A percentile compares a stretch with the other conserved stretches of the same genome.
Evolutionary conservation across 2,888 invertebrate species (phyloP).

Genomic region (Anticlea derivata): DNA sequence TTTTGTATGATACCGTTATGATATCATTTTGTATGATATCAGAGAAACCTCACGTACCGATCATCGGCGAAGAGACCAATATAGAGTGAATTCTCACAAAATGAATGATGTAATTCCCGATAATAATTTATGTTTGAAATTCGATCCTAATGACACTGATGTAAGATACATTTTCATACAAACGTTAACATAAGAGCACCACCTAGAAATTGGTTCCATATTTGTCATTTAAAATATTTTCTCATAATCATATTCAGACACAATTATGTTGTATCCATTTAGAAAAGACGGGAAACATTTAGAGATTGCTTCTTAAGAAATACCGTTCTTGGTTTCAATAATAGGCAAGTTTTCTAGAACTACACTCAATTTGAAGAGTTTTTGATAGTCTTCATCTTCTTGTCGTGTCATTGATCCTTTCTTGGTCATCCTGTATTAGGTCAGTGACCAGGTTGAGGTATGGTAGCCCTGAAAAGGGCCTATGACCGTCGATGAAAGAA

Average conservation of each 20-base stretch:
- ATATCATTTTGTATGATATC: neutral
- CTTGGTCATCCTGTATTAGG: no score
- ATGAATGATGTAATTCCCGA: no score
- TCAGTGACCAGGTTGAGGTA: no score
- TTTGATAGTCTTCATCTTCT: no score
- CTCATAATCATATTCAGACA: conserved; percentile 41
- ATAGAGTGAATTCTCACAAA: neutral
- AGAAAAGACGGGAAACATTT: conserved; percentile 25
- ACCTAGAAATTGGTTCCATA: conserved; percentile 53
- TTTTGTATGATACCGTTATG: neutral
- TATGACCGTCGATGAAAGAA: no score
- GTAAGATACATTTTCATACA: conserved; percentile 26
- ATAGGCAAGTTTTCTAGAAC: neutral
- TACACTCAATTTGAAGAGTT: neutral
- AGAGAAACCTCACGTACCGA: no score
- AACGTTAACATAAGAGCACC: conserved; percentile 49
- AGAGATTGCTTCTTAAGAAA: conserved; percentile 15
- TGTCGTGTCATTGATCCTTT: no score
- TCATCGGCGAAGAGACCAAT: neutral
- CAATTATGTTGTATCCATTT: conserved; percentile 28
- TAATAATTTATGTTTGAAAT: conserved; percentile 15
- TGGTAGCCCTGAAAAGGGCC: no score
- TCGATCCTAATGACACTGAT: conserved; percentile 25
- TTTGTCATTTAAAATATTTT: conserved; percentile 34
- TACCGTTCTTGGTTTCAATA: conserved; percentile 21